Percentiles rank a stretch among this genome's conserved stretches.
These are phyloP conservation scores for Chinchilla lanigera DNA, from an alignment of 2,113 vertebrate species.

Conservation along the genomic window DNA sequence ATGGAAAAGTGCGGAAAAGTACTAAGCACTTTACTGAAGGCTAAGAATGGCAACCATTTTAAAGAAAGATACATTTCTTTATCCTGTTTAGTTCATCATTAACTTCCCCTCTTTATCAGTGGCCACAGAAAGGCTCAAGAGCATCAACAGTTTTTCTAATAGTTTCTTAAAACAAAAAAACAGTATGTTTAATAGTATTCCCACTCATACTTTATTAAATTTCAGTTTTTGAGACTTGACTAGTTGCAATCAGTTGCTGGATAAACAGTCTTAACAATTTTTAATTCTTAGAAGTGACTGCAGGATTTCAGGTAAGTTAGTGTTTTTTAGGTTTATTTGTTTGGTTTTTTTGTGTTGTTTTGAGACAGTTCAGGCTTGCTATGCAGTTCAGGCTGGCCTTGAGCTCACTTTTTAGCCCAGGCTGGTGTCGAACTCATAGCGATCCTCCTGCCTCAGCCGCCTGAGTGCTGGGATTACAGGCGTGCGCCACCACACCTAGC, in stretches of 20 bases:
- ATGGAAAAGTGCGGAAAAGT: conserved; percentile 40
- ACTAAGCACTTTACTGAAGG: background rate
- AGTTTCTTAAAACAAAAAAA: conserved; percentile 15
- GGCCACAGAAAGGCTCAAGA: background rate
- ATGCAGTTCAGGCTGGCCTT: too few relatives aligned
- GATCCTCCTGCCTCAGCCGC: too few relatives aligned
- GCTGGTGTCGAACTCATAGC: too few relatives aligned
- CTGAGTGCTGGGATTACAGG: too few relatives aligned
- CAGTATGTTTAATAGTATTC: background rate
- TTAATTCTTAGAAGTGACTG: conserved; percentile 2
- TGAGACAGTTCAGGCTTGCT: too few relatives aligned
- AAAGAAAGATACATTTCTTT: background rate
- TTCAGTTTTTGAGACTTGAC: conserved; percentile 7
- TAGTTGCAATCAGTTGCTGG: background rate
- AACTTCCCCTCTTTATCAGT: conserved; percentile 11
- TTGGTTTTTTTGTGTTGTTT: too few relatives aligned
- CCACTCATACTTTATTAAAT: background rate
- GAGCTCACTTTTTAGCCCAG: too few relatives aligned
- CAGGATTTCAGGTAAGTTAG: background rate
- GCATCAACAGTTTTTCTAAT: background rate
- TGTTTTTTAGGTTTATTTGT: background rate
- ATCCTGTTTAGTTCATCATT: background rate
- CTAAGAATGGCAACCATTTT: background rate
- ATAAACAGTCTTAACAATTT: background rate
- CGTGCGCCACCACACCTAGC: too few relatives aligned